phyloP scores from a whole-genome alignment of 2,113 vertebrate genomes.

The Rousettus leschenaultii region DNA sequence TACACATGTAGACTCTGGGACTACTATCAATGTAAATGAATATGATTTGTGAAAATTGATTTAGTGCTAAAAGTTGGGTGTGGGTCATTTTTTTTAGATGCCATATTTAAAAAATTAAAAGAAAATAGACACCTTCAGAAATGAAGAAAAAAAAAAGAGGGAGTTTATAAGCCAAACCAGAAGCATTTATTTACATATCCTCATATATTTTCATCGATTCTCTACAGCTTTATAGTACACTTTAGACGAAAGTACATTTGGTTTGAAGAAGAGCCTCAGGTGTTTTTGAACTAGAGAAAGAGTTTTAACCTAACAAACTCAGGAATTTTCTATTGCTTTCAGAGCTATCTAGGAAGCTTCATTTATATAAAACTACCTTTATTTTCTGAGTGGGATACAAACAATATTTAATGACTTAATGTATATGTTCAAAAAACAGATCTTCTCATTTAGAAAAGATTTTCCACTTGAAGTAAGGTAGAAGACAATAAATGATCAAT shows the following conservation, averaged over 20 bases:
- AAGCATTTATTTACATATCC: neutral
- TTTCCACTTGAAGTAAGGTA: neutral
- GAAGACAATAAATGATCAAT: neutral
- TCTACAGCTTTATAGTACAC: neutral
- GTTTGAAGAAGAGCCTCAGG: neutral
- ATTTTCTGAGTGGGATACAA: neutral
- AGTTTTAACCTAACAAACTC: neutral
- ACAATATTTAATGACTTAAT: neutral
- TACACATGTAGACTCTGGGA: neutral
- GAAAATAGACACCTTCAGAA: neutral
- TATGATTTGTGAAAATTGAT: neutral
- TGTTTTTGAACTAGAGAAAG: neutral
- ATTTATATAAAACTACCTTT: neutral
- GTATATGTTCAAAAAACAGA: neutral
- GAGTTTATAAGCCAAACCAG: neutral
- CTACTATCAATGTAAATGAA: neutral
- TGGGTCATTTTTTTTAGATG: neutral
- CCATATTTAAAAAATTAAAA: neutral
- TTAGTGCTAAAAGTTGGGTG: neutral
- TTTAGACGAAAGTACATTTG: conserved; percentile 12
- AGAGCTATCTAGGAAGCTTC: neutral
- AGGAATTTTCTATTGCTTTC: neutral
- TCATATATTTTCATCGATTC: neutral
- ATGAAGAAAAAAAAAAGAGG: neutral
- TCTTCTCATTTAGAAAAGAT: neutral